Conservation (phyloP, 2,797 vertebrate species). For the Acropternis orthonyx region DNA sequence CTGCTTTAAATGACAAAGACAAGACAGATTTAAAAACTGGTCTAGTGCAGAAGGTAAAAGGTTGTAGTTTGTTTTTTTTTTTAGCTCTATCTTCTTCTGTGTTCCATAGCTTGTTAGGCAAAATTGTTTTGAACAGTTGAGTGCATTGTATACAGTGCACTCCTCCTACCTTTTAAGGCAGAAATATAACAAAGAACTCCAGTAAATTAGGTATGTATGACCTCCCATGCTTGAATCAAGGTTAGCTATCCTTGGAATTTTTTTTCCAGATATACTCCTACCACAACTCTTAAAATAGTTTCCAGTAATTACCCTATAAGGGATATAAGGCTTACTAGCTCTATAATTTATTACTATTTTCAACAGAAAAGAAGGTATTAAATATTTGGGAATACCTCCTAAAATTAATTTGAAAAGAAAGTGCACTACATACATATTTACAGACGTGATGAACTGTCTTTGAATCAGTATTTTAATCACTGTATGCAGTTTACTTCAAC, state of each 20-base stretch:
- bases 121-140: neutral
- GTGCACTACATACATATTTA: neutral
- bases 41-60: neutral
- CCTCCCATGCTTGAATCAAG: neutral
- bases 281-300: neutral
- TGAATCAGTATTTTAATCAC: slow-evolving; percentile 13
- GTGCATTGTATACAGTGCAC: neutral
- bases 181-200: neutral
- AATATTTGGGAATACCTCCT: neutral
- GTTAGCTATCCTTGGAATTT: neutral
- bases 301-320: neutral
- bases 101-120: neutral
- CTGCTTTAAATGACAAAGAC: neutral
- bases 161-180: neutral
- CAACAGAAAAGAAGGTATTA: neutral
- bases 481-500: neutral
- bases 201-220: neutral
- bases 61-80: neutral
- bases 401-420: neutral
- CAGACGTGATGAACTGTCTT: neutral
- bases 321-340: neutral
- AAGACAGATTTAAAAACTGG: neutral
- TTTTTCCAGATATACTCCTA: neutral
- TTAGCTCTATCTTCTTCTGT: neutral
- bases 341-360: neutral